A percentile compares a stretch with the other conserved stretches of the same genome.
These are phyloP conservation scores for Malurus splendens DNA, from an alignment of 2,797 vertebrate species.

Conservation along the genomic window DNA sequence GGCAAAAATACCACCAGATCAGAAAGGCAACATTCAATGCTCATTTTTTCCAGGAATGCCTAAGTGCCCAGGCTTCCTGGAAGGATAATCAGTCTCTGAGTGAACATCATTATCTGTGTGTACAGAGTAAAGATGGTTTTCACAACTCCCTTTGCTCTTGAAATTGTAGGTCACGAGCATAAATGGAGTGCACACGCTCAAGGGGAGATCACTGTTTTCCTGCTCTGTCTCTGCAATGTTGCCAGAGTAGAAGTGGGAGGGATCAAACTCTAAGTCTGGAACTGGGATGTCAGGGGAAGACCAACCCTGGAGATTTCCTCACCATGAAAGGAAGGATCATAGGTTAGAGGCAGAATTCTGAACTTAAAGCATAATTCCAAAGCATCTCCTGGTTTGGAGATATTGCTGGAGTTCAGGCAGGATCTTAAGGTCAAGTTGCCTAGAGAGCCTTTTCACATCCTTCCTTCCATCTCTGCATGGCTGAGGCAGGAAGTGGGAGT, in stretches of 20 bases:
- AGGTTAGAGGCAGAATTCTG: not conserved
- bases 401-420: not conserved
- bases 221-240: not conserved
- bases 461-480: not conserved
- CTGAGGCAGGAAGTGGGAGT: not conserved
- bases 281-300: not conserved
- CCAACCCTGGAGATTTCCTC: not conserved
- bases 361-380: not conserved
- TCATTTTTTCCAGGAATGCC: not conserved
- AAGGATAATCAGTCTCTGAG: not conserved
- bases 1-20: rapidly evolving
- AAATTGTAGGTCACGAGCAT: not conserved
- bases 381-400: rapidly evolving
- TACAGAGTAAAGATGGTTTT: not conserved
- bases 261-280: not conserved
- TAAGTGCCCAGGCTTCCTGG: not conserved
- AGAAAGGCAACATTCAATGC: not conserved
- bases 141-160: not conserved
- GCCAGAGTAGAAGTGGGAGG: not conserved
- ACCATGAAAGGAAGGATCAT: not conserved
- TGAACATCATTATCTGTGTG: not conserved
- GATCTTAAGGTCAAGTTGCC: not conserved
- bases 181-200: not conserved
- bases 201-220: not conserved
- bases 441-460: not conserved